Evolutionary conservation across 2,888 invertebrate species (phyloP).

Genomic region (Rhogogaster chlorosoma): DNA sequence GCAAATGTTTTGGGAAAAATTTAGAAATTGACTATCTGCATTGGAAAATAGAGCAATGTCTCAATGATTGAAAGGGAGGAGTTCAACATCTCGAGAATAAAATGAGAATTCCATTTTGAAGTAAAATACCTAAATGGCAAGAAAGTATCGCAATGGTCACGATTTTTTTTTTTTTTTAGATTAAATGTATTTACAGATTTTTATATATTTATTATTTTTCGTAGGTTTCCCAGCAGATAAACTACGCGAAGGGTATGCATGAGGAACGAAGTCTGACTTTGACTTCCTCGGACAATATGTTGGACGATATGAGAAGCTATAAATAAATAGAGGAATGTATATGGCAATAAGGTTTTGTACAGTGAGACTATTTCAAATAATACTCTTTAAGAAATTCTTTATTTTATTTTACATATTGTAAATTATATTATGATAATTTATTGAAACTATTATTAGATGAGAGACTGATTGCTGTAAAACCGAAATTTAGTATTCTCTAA

Average conservation of each 20-base stretch:
- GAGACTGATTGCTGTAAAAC: slow-evolving; percentile 36
- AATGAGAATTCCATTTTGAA: not conserved
- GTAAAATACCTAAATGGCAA: not conserved
- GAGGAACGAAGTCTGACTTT: slow-evolving; percentile 90
- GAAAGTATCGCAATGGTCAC: not conserved
- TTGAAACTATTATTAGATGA: slow-evolving; percentile 24
- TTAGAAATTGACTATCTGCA: not conserved
- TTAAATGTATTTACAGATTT: not conserved
- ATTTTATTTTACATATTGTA: slow-evolving; percentile 19
- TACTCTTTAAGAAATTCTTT: not conserved
- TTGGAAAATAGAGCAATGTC: not conserved
- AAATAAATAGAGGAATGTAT: slow-evolving; percentile 61
- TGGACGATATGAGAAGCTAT: slow-evolving; percentile 74
- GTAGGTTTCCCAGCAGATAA: slow-evolving; percentile 89
- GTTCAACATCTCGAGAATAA: not conserved
- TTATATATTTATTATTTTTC: slow-evolving; percentile 28
- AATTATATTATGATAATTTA: slow-evolving; percentile 48
- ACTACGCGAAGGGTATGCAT: slow-evolving; percentile 92
- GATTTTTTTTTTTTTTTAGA: not conserved
- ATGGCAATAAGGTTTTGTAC: slow-evolving; percentile 41
- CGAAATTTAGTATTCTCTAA: slow-evolving; percentile 30
- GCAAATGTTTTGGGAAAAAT: too few relatives aligned
- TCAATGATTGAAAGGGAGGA: not conserved
- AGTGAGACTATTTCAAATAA: slow-evolving; percentile 21
- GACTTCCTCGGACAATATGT: slow-evolving; percentile 76